Evolutionary conservation across 2,888 invertebrate genomes (phyloP), one percentile per base, ranked within the genome.

Genomic region (Plemyria rubiginata): DNA sequence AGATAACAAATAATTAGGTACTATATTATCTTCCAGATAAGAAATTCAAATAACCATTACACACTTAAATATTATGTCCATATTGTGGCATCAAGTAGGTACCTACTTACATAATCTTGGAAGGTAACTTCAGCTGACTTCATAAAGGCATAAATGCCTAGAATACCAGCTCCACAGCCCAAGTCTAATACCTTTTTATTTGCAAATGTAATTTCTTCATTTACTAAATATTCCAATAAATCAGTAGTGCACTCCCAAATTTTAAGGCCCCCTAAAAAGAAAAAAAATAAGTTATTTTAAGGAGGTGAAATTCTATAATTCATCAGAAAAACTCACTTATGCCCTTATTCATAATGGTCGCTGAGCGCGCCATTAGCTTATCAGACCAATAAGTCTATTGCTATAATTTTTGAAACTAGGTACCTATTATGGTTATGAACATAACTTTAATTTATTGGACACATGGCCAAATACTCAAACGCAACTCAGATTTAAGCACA

Each of bases 211-310:
- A 82, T 74, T 12, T 73, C 62, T 59, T 78, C 63, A 69, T 85
- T 78, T 4, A 89, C 77, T 41, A 98, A 82, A 83, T 95, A 97
- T 65, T 94, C 85, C 41, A 96, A 87, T 58, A 99, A 86, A 84
- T 99, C 98, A 75, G 94, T 92, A 5, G 98, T 97, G 79, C 98
- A 98, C 91, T 99, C 99, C 99, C 99, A 99, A 64, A 98, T 95
- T 93, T 99, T 99, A 36, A 98, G 93, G 9, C 99, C 99, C 74
- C 99, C 98, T 98, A 40, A 48, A 54, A 53, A 38, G 5, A 38
- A 38, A 16, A 16, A 43, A 15, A 0, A 13, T 13, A 43, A 15
- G 0, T 43, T 43, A 13, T 13, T 8, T 5, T 22, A n/a, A n/a
- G n/a, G 22, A 22, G 22, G 22, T 22, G 3, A 22, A 22, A 2